These are phyloP conservation scores for Hylia prasina DNA, from an alignment of 2,113 vertebrate genomes.

Conservation along the genomic window DNA sequence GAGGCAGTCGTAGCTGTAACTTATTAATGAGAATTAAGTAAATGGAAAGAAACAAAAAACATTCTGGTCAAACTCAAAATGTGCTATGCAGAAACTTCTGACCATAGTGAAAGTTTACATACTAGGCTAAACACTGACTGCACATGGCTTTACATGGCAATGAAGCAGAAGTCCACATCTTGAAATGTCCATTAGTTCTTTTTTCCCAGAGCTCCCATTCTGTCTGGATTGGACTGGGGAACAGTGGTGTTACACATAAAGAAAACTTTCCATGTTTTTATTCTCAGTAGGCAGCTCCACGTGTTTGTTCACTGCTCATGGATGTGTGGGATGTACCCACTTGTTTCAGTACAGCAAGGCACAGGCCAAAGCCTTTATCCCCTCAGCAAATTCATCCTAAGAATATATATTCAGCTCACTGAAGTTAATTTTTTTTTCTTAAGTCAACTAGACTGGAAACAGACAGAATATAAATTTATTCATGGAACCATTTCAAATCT, in stretches of 20 bases:
- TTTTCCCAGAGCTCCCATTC: background rate
- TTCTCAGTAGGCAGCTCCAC: background rate
- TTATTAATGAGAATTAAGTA: background rate
- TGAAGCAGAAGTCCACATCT: background rate
- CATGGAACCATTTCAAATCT: background rate
- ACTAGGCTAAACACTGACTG: background rate
- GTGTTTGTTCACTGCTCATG: background rate
- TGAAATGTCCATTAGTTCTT: background rate
- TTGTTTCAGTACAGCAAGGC: background rate
- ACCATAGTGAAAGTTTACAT: background rate
- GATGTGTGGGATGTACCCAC: rapidly evolving
- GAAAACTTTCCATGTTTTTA: background rate
- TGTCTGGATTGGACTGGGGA: background rate
- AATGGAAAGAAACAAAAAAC: background rate
- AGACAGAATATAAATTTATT: background rate
- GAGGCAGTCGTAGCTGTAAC: background rate
- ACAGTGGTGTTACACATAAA: background rate
- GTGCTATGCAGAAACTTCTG: background rate
- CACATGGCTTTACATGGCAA: background rate
- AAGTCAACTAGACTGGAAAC: background rate
- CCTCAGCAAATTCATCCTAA: background rate
- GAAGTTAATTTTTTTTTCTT: background rate
- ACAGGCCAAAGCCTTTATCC: background rate
- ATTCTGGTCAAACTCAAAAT: background rate
- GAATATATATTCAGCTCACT: background rate